Percentiles rank a stretch among this genome's conserved stretches.
These are phyloP conservation scores for Macrotrachela quadricornifera DNA, from an alignment of 1,140 invertebrate species.

Conservation along the genomic window DNA sequence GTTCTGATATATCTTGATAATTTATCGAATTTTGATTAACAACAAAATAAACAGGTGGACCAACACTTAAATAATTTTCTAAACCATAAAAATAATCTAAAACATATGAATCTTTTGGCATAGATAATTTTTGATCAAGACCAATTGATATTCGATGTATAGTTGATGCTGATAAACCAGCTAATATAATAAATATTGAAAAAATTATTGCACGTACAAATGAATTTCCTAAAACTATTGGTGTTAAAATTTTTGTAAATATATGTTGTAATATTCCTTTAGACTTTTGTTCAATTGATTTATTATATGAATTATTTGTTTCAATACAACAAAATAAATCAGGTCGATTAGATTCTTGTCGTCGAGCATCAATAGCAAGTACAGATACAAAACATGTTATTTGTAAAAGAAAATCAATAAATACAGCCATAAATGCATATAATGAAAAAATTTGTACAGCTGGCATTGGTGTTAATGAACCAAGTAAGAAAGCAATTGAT, in stretches of 20 bases:
- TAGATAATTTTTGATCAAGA: slow-evolving; percentile 63
- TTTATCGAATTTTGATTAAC: slow-evolving; percentile 41
- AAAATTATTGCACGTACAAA: neutral
- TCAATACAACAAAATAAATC: slow-evolving; percentile 53
- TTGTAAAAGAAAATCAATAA: slow-evolving; percentile 86
- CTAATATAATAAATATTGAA: slow-evolving; percentile 9
- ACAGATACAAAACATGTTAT: slow-evolving; percentile 85
- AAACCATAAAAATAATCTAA: slow-evolving; percentile 54
- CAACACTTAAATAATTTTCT: slow-evolving; percentile 50
- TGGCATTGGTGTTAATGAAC: slow-evolving; percentile 83
- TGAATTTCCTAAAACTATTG: slow-evolving; percentile 54
- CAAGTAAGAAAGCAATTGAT: slow-evolving; percentile 63
- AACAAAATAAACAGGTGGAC: slow-evolving; percentile 75
- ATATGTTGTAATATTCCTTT: slow-evolving; percentile 57
- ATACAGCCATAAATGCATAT: slow-evolving; percentile 77
- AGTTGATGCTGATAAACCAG: slow-evolving; percentile 40
- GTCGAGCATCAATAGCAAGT: slow-evolving; percentile 58
- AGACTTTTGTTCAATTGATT: slow-evolving; percentile 10
- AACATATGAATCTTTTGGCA: slow-evolving; percentile 68
- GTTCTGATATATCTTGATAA: slow-evolving; percentile 41
- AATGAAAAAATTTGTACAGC: slow-evolving; percentile 86
- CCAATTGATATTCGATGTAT: slow-evolving; percentile 63
- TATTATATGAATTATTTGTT: neutral
- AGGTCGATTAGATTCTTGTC: slow-evolving; percentile 48
- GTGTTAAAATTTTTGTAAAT: slow-evolving; percentile 62